A percentile compares a stretch with the other conserved stretches of the same genome.
Evolutionary conservation across 2,888 invertebrate species (phyloP).

Genomic region (Chloroclystis v-ata): DNA sequence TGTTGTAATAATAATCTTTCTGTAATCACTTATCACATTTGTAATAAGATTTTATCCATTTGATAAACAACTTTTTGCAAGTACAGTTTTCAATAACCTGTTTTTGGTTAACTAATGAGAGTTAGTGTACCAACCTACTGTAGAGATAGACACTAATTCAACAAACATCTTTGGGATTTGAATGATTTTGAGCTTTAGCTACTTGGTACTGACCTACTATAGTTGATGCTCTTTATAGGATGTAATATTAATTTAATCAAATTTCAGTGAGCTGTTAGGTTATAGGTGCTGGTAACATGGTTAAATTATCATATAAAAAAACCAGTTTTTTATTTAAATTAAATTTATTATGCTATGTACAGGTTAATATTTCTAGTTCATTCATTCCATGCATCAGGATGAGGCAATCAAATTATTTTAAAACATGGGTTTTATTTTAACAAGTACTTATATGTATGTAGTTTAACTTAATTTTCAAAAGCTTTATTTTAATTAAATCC

Average conservation of each 20-base stretch:
- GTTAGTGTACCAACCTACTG: no score
- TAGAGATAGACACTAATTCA: no score
- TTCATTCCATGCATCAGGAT: slow-evolving; percentile 43
- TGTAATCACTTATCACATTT: no score
- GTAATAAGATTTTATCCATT: no score
- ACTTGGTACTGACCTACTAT: background rate
- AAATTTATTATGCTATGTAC: slow-evolving; percentile 16
- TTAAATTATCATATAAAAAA: slow-evolving; percentile 2
- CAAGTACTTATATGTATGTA: no score
- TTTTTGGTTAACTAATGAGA: no score
- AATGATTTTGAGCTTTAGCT: background rate
- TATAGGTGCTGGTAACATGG: slow-evolving; percentile 11
- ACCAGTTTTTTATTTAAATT: slow-evolving; percentile 19
- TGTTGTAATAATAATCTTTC: no score
- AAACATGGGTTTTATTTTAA: slow-evolving; percentile 21
- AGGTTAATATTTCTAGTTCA: slow-evolving; percentile 34
- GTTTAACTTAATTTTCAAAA: no score
- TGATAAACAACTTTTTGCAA: no score
- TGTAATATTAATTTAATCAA: background rate
- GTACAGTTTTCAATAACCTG: no score
- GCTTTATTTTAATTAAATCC: background rate
- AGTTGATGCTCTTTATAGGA: background rate
- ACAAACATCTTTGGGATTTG: background rate
- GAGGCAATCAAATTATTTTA: slow-evolving; percentile 39
- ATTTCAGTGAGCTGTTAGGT: slow-evolving; percentile 3